Evolutionary conservation across 1,140 invertebrate genomes (phyloP).

Genomic region (Homalodisca vitripennis): DNA sequence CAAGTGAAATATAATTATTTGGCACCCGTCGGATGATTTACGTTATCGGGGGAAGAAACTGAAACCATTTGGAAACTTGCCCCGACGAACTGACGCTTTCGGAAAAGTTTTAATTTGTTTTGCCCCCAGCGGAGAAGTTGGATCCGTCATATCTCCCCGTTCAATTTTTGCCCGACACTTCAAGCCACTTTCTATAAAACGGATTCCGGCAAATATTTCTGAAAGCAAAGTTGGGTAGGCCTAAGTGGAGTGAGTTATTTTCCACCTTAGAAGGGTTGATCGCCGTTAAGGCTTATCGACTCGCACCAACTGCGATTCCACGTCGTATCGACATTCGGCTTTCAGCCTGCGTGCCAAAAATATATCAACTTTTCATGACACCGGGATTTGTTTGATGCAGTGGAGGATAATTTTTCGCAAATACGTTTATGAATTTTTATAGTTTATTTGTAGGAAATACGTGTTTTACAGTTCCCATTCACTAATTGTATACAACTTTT

Average conservation of each 20-base stretch:
- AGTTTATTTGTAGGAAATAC: too few species aligned
- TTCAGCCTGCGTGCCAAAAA: background rate
- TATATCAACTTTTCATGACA: background rate
- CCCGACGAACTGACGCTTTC: background rate
- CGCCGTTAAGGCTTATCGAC: background rate
- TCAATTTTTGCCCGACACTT: slow-evolving; percentile 21
- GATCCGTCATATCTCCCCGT: slow-evolving; percentile 2
- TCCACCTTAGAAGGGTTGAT: slow-evolving; percentile 1
- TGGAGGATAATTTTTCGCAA: background rate
- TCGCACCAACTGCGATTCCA: background rate
- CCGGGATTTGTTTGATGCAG: background rate
- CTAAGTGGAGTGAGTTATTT: background rate
- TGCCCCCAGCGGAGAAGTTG: background rate
- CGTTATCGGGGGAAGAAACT: slow-evolving; percentile 8
- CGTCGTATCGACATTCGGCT: slow-evolving; percentile 7
- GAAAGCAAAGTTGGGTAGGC: slow-evolving; percentile 13
- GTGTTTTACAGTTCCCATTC: too few species aligned
- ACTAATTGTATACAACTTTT: too few species aligned
- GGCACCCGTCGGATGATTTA: slow-evolving; percentile 10
- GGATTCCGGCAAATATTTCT: slow-evolving; percentile 10
- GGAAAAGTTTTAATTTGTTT: slow-evolving; percentile 24
- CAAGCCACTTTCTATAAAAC: slow-evolving; percentile 1
- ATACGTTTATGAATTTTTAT: background rate
- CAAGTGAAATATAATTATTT: slow-evolving; percentile 6
- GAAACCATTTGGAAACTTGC: background rate